Base-by-base conservation (phyloP, 23 tunicate species). In the Trididemnum clinides region DNA sequence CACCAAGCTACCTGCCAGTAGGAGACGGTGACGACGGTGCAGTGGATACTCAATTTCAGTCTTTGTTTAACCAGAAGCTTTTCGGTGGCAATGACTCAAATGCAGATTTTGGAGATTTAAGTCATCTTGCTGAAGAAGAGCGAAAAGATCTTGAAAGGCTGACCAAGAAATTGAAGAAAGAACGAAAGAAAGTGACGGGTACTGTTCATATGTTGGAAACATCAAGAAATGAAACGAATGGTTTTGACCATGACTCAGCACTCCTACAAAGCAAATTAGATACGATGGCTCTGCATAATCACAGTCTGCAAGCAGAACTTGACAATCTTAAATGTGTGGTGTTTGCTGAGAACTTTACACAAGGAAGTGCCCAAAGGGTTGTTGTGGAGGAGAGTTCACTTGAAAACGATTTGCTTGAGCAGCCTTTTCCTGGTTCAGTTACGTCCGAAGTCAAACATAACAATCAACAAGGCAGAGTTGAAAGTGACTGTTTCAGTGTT, bases 81-180 rank as follows among this genome's bases (percentile, higher is more conserved):
- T 25, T 19, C 22, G 19, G 37, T 20, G 26, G 20, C 23, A 5
- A 10, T 5, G 25, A 62, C 3, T 78, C 39, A 28, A 12, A 30
- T 19, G 36, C 86, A 0, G 64, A 87, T 28, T 87, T 70, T 70
- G 85, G 58, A 7, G 85, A 80, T 7, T 65, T 87, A 20, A 87
- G 64, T 64, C 44, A 84, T 62, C 87, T 94, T 22, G 98, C 91
- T 21, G 82, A 71, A 3, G 90, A 89, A 81, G 98, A 89, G 73
- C 89, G 80, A 39, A 82, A 75, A 32, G 30, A 88, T 34, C 49
- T 93, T 72, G 73, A 84, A 50, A 64, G 70, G 62, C 74, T 93
- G 54, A 88, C 88, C 39, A 44, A 86, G 34, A 93, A 73, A 85
- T 57, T 93, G 58, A 86, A 93, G 39, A 84, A 80, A 26, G 98